Conservation (phyloP, 2,113 vertebrate genomes). For the Takifugu bimaculatus region DNA sequence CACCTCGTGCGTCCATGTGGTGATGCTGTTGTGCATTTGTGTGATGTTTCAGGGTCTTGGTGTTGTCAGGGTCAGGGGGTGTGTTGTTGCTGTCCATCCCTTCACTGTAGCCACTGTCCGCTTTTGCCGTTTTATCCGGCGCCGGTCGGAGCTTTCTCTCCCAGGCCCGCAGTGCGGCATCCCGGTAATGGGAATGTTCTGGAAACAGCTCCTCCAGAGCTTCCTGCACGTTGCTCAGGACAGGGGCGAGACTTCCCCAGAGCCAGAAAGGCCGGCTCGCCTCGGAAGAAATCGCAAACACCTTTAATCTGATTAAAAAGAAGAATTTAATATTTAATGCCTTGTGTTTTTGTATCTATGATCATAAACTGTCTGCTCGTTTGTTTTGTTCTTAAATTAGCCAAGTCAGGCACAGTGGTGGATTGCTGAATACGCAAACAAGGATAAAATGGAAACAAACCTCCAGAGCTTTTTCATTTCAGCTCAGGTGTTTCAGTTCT, state of each 20-base stretch:
- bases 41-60: conserved; percentile 23
- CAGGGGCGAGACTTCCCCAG: conserved; percentile 83
- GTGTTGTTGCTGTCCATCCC: conserved; percentile 31
- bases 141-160: conserved; percentile 75
- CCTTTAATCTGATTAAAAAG: conserved; percentile 62
- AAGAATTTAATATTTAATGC: neutral
- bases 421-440: too few relatives aligned
- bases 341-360: too few relatives aligned
- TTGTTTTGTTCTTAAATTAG: too few relatives aligned
- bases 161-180: conserved; percentile 69
- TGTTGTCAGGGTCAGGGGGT: conserved; percentile 9
- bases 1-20: neutral
- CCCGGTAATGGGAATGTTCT: conserved; percentile 70
- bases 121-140: conserved; percentile 72
- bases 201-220: conserved; percentile 87
- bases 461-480: too few relatives aligned
- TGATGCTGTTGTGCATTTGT: neutral
- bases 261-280: conserved; percentile 87
- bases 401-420: too few relatives aligned
- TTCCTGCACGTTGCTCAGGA: conserved; percentile 78
- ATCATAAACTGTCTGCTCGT: too few relatives aligned
- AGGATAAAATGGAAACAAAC: too few relatives aligned
- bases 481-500: neutral
- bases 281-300: conserved; percentile 87
- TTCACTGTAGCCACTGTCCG: conserved; percentile 74